Base-by-base conservation (phyloP, 53 echinoderm and acorn worm genomes). In the Paelopatides confundens region DNA sequence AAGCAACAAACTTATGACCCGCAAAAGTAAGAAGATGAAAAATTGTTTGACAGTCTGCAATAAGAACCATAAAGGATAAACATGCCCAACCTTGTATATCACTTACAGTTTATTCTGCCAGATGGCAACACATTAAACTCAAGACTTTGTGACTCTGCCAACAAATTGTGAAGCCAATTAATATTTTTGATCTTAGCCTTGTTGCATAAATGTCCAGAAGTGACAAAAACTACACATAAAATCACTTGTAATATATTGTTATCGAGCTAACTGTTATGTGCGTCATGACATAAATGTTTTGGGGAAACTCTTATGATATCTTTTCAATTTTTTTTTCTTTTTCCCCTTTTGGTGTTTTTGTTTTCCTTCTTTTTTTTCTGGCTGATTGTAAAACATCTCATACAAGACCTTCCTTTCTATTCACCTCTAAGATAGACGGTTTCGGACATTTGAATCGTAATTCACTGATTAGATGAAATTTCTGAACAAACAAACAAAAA, bases 371-470 rank as follows among this genome's bases (percentile, higher is more conserved):
- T 54, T 54, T 54, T 23, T 54, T 54, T 46, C 11, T 46, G 6
- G 54, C 54, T 4, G 23, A 21, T 43, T 43, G 43, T 43, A 43
- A 12, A 12, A 43, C 9, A 8, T 43, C 4, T 43, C 63, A 18
- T 63, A 63, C 0, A 63, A 12, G 13, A 63, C 27, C 63, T 63
- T 12, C 17, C 63, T 63, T 12, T 63, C 63, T 24, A 13, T 63
- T 63, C 63, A 63, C 27, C 63, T 63, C 63, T 63, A 18, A 63
- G 63, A 63, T n/a, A 63, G 63, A 63, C 63, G 63, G 63, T 63
- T 63, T 63, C 13, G 63, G 63, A 0, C 63, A 63, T 63, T 63
- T 63, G 63, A 63, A 18, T 13, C 63, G 17, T 63, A 63, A 63
- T 63, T 63, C 63, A 63, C 17, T 12, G 63, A 63, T 63, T 63